Conservation (phyloP, 2,797 vertebrate species). For the Nyctibius grandis region DNA sequence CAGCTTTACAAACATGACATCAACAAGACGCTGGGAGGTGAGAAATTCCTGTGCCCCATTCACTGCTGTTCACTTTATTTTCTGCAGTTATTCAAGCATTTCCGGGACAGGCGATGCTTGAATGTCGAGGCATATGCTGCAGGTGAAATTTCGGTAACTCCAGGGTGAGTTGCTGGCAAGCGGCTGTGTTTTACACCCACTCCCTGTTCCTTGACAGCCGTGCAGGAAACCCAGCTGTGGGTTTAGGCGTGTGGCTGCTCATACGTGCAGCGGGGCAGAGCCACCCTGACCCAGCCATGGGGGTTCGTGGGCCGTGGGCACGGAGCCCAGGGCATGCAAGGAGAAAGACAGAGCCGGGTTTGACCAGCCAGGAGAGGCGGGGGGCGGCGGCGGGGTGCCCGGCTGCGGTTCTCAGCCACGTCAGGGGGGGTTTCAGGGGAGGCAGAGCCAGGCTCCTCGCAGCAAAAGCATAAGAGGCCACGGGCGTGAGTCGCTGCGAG, state of each 20-base stretch:
- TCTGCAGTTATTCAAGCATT: neutral
- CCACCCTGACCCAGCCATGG: no score
- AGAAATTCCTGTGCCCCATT: neutral
- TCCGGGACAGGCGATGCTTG: neutral
- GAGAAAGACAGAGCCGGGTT: neutral
- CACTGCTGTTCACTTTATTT: neutral
- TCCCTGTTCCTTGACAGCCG: neutral
- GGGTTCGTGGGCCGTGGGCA: fast-evolving
- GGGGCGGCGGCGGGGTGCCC: no score
- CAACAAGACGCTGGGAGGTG: neutral
- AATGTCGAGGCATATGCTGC: neutral
- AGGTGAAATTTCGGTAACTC: neutral
- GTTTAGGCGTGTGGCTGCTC: neutral
- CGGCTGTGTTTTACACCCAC: fast-evolving
- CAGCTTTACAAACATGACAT: neutral
- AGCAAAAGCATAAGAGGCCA: neutral
- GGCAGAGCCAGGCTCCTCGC: neutral
- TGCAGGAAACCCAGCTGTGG: neutral
- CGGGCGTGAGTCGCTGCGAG: fast-evolving
- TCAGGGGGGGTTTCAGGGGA: neutral
- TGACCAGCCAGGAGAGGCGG: neutral
- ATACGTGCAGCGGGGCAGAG: neutral
- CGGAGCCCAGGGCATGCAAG: neutral
- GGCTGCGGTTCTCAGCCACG: neutral
- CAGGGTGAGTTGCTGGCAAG: neutral